Percentiles rank a stretch among this genome's conserved stretches.
Evolutionary conservation across 2,888 invertebrate genomes (phyloP).

Genomic region (Leptinotarsa haldemani): DNA sequence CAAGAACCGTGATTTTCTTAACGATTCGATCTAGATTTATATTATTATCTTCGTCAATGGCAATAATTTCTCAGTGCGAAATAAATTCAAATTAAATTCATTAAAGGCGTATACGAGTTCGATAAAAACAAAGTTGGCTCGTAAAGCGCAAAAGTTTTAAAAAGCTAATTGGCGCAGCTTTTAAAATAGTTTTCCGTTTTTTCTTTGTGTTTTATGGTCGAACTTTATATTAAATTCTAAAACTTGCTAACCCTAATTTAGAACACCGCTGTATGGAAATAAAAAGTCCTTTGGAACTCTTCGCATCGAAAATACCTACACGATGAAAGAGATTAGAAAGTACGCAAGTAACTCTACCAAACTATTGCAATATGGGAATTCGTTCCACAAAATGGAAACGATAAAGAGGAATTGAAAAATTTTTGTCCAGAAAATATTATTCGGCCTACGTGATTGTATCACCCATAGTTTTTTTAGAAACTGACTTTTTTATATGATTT

Average conservation of each 20-base stretch:
- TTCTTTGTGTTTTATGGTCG: slow-evolving; percentile 43
- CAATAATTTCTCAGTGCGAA: slow-evolving; percentile 7
- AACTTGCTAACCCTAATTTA: slow-evolving; percentile 49
- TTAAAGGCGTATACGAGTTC: slow-evolving; percentile 39
- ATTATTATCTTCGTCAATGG: not conserved
- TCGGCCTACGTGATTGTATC: too few relatives aligned
- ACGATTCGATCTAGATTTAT: not conserved
- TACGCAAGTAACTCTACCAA: slow-evolving; percentile 13
- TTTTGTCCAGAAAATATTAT: not conserved
- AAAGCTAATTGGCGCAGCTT: slow-evolving; percentile 48
- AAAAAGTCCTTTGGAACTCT: slow-evolving; percentile 17
- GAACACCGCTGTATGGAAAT: slow-evolving; percentile 42
- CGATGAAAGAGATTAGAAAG: slow-evolving; percentile 23
- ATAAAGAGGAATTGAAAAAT: not conserved
- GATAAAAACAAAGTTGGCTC: slow-evolving; percentile 44
- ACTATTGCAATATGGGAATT: slow-evolving; percentile 8
- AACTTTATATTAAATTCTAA: slow-evolving; percentile 50
- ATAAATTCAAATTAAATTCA: slow-evolving; percentile 45
- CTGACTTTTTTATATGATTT: too few relatives aligned
- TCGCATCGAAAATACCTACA: slow-evolving; percentile 23
- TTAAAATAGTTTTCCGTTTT: slow-evolving; percentile 48
- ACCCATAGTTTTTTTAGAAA: too few relatives aligned
- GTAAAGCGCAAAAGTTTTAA: slow-evolving; percentile 42
- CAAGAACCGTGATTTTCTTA: too few relatives aligned
- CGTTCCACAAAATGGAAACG: not conserved